Percentiles rank a stretch among this genome's conserved stretches.
These are phyloP conservation scores for Perdita meconis DNA, from an alignment of 2,888 invertebrate genomes.

Conservation along the genomic window DNA sequence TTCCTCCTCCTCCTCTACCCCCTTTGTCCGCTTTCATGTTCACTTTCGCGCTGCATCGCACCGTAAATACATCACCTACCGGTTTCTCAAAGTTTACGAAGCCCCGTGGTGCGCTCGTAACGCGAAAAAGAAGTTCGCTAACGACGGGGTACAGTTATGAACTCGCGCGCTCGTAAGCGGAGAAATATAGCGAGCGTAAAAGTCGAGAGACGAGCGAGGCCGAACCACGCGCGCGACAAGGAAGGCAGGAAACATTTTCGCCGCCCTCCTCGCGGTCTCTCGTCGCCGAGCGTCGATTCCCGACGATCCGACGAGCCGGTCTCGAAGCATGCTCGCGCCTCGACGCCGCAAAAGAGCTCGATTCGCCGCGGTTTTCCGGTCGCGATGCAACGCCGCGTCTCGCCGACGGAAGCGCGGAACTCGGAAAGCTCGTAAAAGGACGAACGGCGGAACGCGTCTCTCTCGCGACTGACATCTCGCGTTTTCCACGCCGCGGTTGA, in stretches of 20 bases:
- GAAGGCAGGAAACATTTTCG: too few species aligned
- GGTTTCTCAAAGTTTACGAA: constrained; percentile 5
- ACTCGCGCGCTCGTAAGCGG: constrained; percentile 22
- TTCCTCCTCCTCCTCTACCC: constrained; percentile 6
- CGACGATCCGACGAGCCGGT: too few species aligned
- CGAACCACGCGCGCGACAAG: too few species aligned
- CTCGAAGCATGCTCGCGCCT: too few species aligned
- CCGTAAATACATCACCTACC: constrained; percentile 25
- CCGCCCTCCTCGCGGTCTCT: too few species aligned
- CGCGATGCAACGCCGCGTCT: not conserved
- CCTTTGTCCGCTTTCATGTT: too few species aligned
- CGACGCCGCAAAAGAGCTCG: not conserved
- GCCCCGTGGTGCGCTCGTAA: not conserved
- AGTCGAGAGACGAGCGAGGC: not conserved
- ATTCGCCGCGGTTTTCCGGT: not conserved
- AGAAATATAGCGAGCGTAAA: constrained; percentile 29
- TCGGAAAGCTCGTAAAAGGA: constrained; percentile 46
- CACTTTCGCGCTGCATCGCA: constrained; percentile 4
- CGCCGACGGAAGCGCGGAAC: constrained; percentile 4
- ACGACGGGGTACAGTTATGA: constrained; percentile 38
- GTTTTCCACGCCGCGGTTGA: constrained; percentile 43
- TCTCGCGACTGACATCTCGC: constrained; percentile 48
- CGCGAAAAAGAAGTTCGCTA: constrained; percentile 20
- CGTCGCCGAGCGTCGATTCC: too few species aligned
- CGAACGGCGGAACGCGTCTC: constrained; percentile 44